Conservation (phyloP, 2,113 vertebrate species). For the Pandion haliaetus region DNA sequence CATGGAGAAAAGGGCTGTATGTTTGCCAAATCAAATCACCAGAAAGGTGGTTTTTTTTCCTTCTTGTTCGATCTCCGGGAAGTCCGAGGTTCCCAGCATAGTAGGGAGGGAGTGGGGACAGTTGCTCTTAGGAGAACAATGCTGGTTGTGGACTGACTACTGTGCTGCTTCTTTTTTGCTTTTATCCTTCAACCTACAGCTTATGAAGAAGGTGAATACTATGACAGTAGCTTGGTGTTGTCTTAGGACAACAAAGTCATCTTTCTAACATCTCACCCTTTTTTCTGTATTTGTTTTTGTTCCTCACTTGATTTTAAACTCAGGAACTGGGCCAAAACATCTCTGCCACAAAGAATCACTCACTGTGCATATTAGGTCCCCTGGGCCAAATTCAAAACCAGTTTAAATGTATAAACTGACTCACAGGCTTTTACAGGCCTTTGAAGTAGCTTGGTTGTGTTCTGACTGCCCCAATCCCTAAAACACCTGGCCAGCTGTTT, state of each 20-base stretch:
- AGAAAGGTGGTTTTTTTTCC: not conserved
- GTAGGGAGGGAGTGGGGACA: not conserved
- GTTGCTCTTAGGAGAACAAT: not conserved
- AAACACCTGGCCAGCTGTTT: not conserved
- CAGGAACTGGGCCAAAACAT: constrained; percentile 62
- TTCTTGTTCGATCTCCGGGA: not conserved
- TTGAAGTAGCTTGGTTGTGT: not conserved
- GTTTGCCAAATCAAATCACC: not conserved
- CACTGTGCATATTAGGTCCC: not conserved
- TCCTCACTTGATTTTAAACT: not conserved
- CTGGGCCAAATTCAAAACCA: not conserved
- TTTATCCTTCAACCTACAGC: constrained; percentile 25
- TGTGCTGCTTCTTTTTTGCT: constrained; percentile 39
- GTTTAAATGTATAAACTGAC: not conserved
- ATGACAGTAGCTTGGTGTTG: constrained; percentile 52
- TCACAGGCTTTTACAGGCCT: not conserved
- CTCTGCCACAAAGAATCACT: not conserved
- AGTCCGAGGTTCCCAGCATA: not conserved
- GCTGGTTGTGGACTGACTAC: not conserved
- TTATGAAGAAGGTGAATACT: constrained; percentile 39
- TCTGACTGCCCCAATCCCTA: not conserved
- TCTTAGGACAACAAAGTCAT: not conserved
- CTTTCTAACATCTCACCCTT: constrained; percentile 24
- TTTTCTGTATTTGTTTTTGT: not conserved
- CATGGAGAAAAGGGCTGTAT: not conserved